Conservation (phyloP, 2,888 invertebrate genomes). For the Papilio demoleus region DNA sequence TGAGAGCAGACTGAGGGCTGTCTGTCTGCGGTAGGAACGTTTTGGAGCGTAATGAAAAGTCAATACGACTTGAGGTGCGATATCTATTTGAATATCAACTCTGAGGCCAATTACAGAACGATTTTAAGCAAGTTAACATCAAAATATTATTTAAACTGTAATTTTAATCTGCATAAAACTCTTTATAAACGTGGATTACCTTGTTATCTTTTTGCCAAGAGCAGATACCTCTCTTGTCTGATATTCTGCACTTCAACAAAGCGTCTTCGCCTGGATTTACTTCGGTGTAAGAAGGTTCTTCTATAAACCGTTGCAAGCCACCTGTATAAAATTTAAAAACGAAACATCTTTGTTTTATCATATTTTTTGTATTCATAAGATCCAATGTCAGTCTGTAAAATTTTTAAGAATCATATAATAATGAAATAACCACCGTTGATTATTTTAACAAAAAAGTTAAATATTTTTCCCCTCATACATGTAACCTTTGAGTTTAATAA, state of each 20-base stretch:
- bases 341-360: not conserved
- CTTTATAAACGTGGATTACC: conserved; percentile 72
- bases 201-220: conserved; percentile 97
- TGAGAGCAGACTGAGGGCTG: not conserved
- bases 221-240: conserved; percentile 93
- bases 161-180: not conserved
- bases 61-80: not conserved
- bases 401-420: no score
- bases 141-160: not conserved
- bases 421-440: no score
- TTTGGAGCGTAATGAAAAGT: conserved; percentile 8
- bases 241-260: conserved; percentile 91
- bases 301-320: conserved; percentile 89
- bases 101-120: not conserved
- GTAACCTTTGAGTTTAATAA: no score
- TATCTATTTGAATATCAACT: not conserved
- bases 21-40: not conserved
- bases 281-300: conserved; percentile 93
- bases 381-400: no score
- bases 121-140: not conserved
- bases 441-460: no score
- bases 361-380: no score
- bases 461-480: no score
- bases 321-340: conserved; percentile 1
- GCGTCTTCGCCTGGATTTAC: conserved; percentile 95